Base-by-base conservation (phyloP, 2,113 vertebrate genomes). In the Loxodonta africana region DNA sequence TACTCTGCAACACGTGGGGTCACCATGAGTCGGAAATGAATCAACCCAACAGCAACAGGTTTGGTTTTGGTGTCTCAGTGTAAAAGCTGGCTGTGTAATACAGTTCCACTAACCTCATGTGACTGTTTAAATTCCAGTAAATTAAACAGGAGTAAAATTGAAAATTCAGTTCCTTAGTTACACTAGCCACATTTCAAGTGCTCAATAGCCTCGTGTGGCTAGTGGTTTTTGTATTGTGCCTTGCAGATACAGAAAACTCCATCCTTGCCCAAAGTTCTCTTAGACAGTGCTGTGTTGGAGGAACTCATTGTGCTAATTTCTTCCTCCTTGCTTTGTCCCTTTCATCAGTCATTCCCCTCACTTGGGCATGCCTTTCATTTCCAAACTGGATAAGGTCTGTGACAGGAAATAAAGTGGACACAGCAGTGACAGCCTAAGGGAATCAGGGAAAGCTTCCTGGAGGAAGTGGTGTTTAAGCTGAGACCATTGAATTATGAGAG, bases 221-320 rank as follows among this genome's bases (percentile, higher is more conserved):
- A 46, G 53, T 83, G n/a, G 30, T 37, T 83, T 93, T 81, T 73
- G 20, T 51, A 65, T 26, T 71, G 14, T 63, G 30, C 4, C 44
- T 30, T 46, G 30, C 20, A 26, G 48, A 84, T 83, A 74, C 74
- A 84, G 74, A 96, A 86, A 74, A 93, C 67, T 65, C 76, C 44
- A 77, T 88, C 46, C 48, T 76, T 5, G 5, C 15, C 60, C 20
- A 18, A 95, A 51, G 1, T 73, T 76, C 53, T 46, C 20, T 63
- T 48, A 28, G 60, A 93, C 25, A 77, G 37, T 28, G 44, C 74
- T 76, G 41, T 30, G 2, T 90, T 57, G 71, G 46, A 89, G 11
- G 15, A 86, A 26, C 21, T 18, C 51, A 60, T 28, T 10, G 33
- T 41, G 10, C 67, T 73, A 41, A 71, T 77, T 95, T 92, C 84